Conservation (phyloP, 2,888 invertebrate species). For the Patella ulyssiponensis region DNA sequence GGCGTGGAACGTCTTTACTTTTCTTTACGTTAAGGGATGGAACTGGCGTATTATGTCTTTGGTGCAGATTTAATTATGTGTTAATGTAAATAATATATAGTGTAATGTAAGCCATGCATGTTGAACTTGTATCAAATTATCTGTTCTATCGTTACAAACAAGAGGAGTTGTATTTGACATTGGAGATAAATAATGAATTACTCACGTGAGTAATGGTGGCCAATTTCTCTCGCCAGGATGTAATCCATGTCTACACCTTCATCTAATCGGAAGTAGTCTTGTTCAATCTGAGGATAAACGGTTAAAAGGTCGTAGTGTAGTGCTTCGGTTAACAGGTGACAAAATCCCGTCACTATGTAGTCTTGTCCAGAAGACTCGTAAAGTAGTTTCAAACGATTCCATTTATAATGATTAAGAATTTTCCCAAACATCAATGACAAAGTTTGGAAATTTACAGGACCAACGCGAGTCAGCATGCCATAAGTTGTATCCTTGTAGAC, state of each 20-base stretch:
- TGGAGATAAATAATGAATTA: not conserved
- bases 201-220: conserved; percentile 47
- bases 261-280: conserved; percentile 39
- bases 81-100: too few relatives aligned
- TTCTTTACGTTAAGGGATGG: too few relatives aligned
- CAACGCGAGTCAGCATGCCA: conserved; percentile 80
- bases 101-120: too few relatives aligned
- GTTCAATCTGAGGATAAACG: conserved; percentile 25
- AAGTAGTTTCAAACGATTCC: conserved; percentile 75
- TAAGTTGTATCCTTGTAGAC: conserved; percentile 74
- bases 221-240: conserved; percentile 41
- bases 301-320: conserved; percentile 75
- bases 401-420: conserved; percentile 26
- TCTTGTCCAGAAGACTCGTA: conserved; percentile 84
- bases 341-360: conserved; percentile 79
- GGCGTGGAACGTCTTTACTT: too few relatives aligned
- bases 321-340: conserved; percentile 83
- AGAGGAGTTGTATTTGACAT: too few relatives aligned
- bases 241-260: conserved; percentile 31
- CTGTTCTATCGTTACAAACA: too few relatives aligned
- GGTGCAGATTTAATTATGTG: too few relatives aligned
- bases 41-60: too few relatives aligned
- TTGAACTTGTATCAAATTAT: too few relatives aligned
- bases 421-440: conserved; percentile 34
- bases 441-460: conserved; percentile 47